These are phyloP conservation scores for Muntiacus muntjak DNA, from an alignment of 2,113 vertebrate species.

Conservation along the genomic window DNA sequence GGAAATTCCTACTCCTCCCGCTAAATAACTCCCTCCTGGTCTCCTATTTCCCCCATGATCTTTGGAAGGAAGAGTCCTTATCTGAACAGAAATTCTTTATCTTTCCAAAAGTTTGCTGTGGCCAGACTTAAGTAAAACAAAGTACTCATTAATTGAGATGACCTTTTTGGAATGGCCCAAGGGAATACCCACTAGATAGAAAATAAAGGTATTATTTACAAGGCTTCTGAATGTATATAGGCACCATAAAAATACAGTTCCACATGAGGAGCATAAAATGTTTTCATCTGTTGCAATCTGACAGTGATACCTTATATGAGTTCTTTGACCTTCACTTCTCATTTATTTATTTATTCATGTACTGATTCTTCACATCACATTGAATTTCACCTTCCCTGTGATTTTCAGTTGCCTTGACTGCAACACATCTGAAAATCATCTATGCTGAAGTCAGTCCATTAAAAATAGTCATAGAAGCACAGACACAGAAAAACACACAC, in stretches of 20 bases:
- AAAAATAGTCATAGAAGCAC: neutral
- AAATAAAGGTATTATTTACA: neutral
- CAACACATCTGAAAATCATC: neutral
- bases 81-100: neutral
- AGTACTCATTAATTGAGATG: neutral
- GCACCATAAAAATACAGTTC: neutral
- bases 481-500: neutral
- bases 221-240: neutral
- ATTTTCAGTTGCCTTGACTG: neutral
- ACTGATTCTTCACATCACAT: neutral
- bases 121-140: neutral
- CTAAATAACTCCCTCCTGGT: accelerated
- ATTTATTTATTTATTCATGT: neutral
- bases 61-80: neutral
- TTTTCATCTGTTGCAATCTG: neutral
- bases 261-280: neutral
- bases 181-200: neutral
- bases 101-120: neutral
- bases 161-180: neutral
- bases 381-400: neutral
- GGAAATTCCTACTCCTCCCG: neutral
- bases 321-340: neutral
- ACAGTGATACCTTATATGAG: neutral
- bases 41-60: neutral
- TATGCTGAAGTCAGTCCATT: neutral